Conservation (phyloP, 2,888 invertebrate genomes). For the Diloba caeruleocephala region DNA sequence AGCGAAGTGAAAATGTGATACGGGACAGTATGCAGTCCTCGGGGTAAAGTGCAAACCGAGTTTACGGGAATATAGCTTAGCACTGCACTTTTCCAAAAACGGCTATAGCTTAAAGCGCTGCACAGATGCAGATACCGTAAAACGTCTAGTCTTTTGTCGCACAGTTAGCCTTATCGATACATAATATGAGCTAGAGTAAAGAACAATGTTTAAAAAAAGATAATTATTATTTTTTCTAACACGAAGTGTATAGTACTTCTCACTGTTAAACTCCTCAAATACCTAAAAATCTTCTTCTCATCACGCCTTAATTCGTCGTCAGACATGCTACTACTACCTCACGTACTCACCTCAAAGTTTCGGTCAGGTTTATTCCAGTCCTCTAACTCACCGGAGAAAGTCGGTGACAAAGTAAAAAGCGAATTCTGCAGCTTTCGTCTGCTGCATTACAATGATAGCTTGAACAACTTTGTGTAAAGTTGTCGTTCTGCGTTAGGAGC, state of each 20-base stretch:
- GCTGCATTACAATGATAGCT: conserved; percentile 33
- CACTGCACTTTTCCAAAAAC: conserved; percentile 6
- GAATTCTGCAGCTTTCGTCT: conserved; percentile 16
- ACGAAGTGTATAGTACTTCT: no score
- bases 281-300: no score
- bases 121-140: no score
- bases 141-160: no score
- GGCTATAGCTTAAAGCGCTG: background rate
- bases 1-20: conserved; percentile 15
- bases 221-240: no score
- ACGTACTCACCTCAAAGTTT: conserved; percentile 17
- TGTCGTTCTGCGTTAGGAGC: conserved; percentile 13
- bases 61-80: background rate
- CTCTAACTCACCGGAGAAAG: conserved; percentile 7
- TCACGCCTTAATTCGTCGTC: no score
- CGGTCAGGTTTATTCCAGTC: background rate
- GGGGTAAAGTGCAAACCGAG: conserved; percentile 1
- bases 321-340: background rate
- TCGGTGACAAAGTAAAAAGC: conserved; percentile 24
- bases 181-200: no score
- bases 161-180: no score
- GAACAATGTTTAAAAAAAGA: no score
- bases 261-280: no score
- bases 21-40: conserved; percentile 7
- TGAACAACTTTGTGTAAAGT: conserved; percentile 23